These are phyloP conservation scores for Odontocolon sp. DNA, from an alignment of 2,888 invertebrate genomes.

Conservation along the genomic window DNA sequence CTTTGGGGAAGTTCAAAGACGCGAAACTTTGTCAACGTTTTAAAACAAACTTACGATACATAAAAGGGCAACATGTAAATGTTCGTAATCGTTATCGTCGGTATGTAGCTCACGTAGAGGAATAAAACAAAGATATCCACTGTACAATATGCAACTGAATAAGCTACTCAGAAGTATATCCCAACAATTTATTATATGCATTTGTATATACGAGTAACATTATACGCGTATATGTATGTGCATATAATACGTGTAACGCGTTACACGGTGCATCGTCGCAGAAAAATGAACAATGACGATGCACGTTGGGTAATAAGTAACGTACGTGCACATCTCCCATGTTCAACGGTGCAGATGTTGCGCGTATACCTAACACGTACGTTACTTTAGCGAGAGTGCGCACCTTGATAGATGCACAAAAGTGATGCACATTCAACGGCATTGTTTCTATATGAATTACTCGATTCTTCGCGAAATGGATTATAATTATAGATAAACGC, in stretches of 20 bases:
- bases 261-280: constrained; percentile 38
- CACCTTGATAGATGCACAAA: constrained; percentile 28
- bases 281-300: constrained; percentile 62
- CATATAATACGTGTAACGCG: constrained; percentile 38
- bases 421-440: constrained; percentile 33
- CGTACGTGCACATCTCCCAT: constrained; percentile 48
- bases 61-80: constrained; percentile 27
- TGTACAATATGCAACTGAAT: constrained; percentile 12
- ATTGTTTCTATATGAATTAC: constrained; percentile 8
- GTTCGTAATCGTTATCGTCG: constrained; percentile 35
- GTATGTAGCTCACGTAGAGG: constrained; percentile 37
- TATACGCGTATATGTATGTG: constrained; percentile 21
- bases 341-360: constrained; percentile 49
- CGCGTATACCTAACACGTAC: constrained; percentile 42
- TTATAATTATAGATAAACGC: no score
- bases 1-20: no score
- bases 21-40: no score
- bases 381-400: constrained; percentile 35
- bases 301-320: constrained; percentile 59
- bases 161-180: constrained; percentile 25
- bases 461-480: constrained; percentile 1
- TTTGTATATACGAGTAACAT: not conserved
- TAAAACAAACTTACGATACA: constrained; percentile 25
- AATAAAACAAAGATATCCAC: constrained; percentile 38
- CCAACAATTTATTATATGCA: constrained; percentile 42